phyloP scores from a whole-genome alignment of 1,140 invertebrate genomes.

The Megalonaias nervosa region DNA sequence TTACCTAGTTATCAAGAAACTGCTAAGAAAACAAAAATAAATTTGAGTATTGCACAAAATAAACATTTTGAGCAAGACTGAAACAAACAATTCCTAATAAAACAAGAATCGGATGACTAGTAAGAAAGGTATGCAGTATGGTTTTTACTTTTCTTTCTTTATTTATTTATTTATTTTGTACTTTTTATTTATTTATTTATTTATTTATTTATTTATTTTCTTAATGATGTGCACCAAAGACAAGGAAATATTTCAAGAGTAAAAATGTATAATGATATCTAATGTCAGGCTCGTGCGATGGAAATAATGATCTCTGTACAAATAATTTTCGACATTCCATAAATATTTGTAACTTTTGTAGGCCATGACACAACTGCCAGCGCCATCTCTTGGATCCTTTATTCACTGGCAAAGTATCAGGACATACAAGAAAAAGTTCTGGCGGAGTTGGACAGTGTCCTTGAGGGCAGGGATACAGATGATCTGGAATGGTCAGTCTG shows the following conservation, averaged over 20 bases:
- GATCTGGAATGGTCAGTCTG: constrained; percentile 45
- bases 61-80: too few relatives aligned
- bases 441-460: constrained; percentile 83
- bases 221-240: too few relatives aligned
- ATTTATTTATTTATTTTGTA: too few relatives aligned
- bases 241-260: too few relatives aligned
- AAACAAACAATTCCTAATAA: background rate
- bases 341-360: constrained; percentile 1
- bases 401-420: constrained; percentile 83
- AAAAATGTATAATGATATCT: too few relatives aligned
- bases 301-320: too few relatives aligned
- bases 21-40: too few relatives aligned
- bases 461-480: constrained; percentile 74
- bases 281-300: too few relatives aligned
- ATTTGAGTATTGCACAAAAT: too few relatives aligned
- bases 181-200: too few relatives aligned
- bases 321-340: background rate
- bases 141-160: background rate
- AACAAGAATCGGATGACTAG: background rate
- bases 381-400: constrained; percentile 81
- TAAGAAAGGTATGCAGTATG: background rate
- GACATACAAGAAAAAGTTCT: constrained; percentile 85
- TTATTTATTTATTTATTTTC: too few relatives aligned
- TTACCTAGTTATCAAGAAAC: too few relatives aligned
- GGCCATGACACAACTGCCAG: constrained; percentile 70